Percentiles rank a stretch among this genome's conserved stretches.
Conservation (phyloP, 2,113 vertebrate species). For the Tragulus kanchil region DNA sequence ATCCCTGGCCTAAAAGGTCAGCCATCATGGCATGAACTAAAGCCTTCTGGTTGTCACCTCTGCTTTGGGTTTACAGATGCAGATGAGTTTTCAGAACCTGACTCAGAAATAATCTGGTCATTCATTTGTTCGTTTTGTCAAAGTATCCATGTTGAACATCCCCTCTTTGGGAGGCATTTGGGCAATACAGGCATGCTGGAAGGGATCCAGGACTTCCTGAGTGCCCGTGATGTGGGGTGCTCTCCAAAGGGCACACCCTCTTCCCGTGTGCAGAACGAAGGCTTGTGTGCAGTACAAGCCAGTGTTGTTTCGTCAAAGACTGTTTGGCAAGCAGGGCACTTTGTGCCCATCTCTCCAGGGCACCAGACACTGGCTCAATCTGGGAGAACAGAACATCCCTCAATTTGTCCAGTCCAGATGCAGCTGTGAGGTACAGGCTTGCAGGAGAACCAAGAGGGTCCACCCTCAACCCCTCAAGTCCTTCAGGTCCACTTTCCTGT, state of each 20-base stretch:
- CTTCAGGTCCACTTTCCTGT: background rate
- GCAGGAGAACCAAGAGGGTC: background rate
- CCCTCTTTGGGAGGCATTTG: background rate
- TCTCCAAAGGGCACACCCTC: background rate
- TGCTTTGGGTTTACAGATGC: background rate
- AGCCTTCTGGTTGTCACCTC: background rate
- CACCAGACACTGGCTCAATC: background rate
- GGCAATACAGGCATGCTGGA: fast-evolving
- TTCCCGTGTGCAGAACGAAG: background rate
- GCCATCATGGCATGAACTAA: background rate
- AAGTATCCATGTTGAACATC: background rate
- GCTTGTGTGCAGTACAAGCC: background rate
- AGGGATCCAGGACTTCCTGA: background rate
- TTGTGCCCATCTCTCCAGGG: slow-evolving; percentile 28
- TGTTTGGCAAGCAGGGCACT: background rate
- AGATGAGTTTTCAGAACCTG: background rate
- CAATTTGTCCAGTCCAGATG: background rate
- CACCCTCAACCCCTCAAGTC: background rate
- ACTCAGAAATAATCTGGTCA: background rate
- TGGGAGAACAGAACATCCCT: background rate
- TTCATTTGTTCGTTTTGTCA: slow-evolving; percentile 40
- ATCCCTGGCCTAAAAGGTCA: background rate
- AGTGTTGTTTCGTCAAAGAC: background rate
- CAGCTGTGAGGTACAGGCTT: background rate
- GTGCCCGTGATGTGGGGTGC: fast-evolving